These are phyloP conservation scores for Penelope pileata DNA, from an alignment of 2,113 vertebrate genomes.

Conservation along the genomic window DNA sequence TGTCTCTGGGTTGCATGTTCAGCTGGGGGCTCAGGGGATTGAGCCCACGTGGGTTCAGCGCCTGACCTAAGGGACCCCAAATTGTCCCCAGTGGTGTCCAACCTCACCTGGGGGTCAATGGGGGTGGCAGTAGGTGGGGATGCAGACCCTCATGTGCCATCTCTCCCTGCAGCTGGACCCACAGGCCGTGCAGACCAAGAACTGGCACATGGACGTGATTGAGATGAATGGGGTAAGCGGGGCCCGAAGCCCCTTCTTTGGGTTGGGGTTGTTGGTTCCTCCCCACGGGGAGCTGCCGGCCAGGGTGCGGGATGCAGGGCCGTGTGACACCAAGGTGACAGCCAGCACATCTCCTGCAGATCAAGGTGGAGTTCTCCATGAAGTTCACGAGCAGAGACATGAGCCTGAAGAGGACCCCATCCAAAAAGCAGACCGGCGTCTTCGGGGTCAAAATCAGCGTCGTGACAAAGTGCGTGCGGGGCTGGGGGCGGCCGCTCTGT, in stretches of 20 bases:
- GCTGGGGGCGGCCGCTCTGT: not conserved
- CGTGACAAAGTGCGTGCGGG: constrained; percentile 89
- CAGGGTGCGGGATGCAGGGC: not conserved
- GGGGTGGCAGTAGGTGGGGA: not conserved
- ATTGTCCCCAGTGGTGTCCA: not conserved
- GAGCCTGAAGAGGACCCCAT: constrained; percentile 96
- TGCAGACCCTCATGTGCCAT: not conserved
- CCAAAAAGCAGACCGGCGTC: constrained; percentile 97
- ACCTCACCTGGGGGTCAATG: accelerated
- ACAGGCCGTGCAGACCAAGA: constrained; percentile 94
- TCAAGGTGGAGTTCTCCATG: constrained; percentile 99
- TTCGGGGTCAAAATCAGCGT: constrained; percentile 98
- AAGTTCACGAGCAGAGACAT: constrained; percentile 98
- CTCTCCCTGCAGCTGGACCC: constrained; percentile 88
- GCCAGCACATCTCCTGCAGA: constrained; percentile 73
- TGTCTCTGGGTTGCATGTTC: not conserved
- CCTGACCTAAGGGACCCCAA: not conserved
- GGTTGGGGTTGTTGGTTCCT: not conserved
- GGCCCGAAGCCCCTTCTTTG: not conserved
- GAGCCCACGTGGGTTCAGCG: not conserved
- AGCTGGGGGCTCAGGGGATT: not conserved
- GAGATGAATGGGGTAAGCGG: constrained; percentile 97
- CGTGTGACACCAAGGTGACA: accelerated
- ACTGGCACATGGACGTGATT: constrained; percentile 97
- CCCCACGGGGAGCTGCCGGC: not conserved